A percentile compares a stretch with the other conserved stretches of the same genome.
Conservation (phyloP, 2,113 vertebrate species). For the Poecilia latipinna region DNA sequence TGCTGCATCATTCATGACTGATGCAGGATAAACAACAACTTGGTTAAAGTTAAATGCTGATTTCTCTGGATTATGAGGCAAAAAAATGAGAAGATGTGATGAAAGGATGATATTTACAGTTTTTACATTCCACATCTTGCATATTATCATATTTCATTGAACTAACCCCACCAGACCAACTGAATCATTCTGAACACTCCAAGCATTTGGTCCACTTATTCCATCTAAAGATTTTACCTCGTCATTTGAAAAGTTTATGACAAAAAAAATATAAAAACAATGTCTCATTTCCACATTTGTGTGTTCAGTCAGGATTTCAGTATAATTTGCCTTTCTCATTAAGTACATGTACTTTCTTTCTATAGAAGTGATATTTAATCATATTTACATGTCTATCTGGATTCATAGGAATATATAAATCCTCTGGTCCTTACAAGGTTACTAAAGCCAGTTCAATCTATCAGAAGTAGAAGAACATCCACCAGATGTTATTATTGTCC, state of each 20-base stretch:
- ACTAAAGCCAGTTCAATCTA: no score
- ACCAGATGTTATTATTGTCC: no score
- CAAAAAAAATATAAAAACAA: background rate
- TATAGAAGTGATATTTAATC: no score
- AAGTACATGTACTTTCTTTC: background rate
- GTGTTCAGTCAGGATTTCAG: background rate
- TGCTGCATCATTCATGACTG: background rate
- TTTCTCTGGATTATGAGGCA: conserved; percentile 18
- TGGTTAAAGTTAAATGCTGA: background rate
- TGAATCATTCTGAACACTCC: background rate
- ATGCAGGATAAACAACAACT: background rate
- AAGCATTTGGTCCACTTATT: background rate
- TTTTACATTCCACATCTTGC: conserved; percentile 12
- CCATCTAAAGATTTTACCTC: background rate
- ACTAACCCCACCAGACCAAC: conserved; percentile 10
- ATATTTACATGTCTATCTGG: no score
- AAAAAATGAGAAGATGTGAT: conserved; percentile 9
- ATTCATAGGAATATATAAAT: no score
- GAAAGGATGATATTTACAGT: conserved; percentile 20
- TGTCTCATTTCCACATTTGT: background rate
- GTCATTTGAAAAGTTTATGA: background rate
- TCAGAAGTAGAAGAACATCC: no score
- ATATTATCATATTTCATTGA: conserved; percentile 3
- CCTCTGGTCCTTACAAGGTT: no score
- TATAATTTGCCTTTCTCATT: background rate